These are phyloP conservation scores for Drosophila subsilvestris DNA, from an alignment of 2,888 invertebrate species.

Conservation along the genomic window DNA sequence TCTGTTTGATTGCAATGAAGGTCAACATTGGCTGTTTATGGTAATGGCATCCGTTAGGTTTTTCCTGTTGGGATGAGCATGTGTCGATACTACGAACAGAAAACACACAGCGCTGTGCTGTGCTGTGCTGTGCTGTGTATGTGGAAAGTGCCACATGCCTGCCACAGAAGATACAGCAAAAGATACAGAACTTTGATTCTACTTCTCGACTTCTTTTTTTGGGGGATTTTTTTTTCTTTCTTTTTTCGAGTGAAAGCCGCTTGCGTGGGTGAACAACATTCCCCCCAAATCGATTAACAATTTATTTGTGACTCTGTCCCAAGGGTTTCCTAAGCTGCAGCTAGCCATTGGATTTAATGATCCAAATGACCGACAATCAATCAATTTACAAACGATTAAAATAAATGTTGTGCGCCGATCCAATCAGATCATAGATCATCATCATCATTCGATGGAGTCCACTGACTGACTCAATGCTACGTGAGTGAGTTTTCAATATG, in stretches of 20 bases:
- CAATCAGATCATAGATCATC: slow-evolving; percentile 23
- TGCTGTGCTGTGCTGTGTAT: slow-evolving; percentile 22
- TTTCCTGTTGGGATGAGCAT: slow-evolving; percentile 75
- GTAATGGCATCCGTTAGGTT: slow-evolving; percentile 79
- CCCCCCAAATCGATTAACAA: slow-evolving; percentile 33
- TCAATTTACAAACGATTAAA: slow-evolving; percentile 72
- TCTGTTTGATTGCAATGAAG: slow-evolving; percentile 77
- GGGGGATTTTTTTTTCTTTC: slow-evolving; percentile 19
- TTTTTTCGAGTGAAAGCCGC: slow-evolving; percentile 18
- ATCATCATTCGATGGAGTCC: slow-evolving; percentile 22
- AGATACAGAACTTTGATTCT: slow-evolving; percentile 29
- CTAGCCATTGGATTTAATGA: slow-evolving; percentile 43
- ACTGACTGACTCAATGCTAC: slow-evolving; percentile 40
- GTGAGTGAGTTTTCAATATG: slow-evolving; percentile 50
- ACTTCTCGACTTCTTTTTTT: slow-evolving; percentile 24
- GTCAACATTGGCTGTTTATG: slow-evolving; percentile 75
- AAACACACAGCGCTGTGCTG: slow-evolving; percentile 4
- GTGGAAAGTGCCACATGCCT: slow-evolving; percentile 47
- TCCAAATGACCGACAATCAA: slow-evolving; percentile 61
- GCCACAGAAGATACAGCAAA: slow-evolving; percentile 23
- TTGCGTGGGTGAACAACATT: slow-evolving; percentile 54
- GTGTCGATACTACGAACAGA: slow-evolving; percentile 53
- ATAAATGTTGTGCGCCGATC: slow-evolving; percentile 44
- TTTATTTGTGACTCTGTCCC: slow-evolving; percentile 34
- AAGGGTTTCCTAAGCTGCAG: neutral